Conservation (phyloP, 1,140 invertebrate species). For the Gryon sp. region DNA sequence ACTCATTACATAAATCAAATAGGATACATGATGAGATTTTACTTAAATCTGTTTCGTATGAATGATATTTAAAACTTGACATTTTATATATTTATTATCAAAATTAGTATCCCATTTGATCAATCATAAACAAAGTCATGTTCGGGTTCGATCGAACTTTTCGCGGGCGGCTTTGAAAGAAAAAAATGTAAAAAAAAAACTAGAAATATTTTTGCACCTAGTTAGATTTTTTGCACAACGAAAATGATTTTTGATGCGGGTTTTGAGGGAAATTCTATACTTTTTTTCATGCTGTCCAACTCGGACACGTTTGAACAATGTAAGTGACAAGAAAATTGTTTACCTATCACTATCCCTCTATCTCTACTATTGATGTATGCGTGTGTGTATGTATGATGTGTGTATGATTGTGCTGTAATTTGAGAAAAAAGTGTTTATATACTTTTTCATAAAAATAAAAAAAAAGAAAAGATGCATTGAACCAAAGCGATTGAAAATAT, state of each 20-base stretch:
- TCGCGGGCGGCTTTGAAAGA: constrained; percentile 44
- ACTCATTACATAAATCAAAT: constrained; percentile 35
- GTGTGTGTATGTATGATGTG: constrained; percentile 28
- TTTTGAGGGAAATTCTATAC: constrained; percentile 77
- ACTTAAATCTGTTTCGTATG: too few species aligned
- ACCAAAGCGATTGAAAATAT: constrained; percentile 29
- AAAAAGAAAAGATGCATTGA: constrained; percentile 17
- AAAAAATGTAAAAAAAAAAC: constrained; percentile 9
- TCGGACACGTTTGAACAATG: constrained; percentile 78
- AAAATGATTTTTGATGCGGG: constrained; percentile 72
- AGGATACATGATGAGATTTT: constrained; percentile 31
- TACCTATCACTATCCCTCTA: constrained; percentile 71
- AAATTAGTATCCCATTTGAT: constrained; percentile 35
- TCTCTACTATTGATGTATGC: constrained; percentile 64
- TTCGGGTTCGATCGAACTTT: constrained; percentile 22
- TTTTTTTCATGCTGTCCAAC: constrained; percentile 79
- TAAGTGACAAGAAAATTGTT: constrained; percentile 79
- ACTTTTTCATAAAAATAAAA: constrained; percentile 31
- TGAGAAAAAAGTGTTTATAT: constrained; percentile 9
- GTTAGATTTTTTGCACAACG: constrained; percentile 74
- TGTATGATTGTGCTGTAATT: constrained; percentile 56
- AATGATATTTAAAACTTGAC: too few species aligned
- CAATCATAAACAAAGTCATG: constrained; percentile 34
- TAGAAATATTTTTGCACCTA: constrained; percentile 71
- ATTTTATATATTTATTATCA: too few species aligned